phyloP scores from a whole-genome alignment of 35 echinoderm and acorn worm genomes.

The Lytechinus pictus region DNA sequence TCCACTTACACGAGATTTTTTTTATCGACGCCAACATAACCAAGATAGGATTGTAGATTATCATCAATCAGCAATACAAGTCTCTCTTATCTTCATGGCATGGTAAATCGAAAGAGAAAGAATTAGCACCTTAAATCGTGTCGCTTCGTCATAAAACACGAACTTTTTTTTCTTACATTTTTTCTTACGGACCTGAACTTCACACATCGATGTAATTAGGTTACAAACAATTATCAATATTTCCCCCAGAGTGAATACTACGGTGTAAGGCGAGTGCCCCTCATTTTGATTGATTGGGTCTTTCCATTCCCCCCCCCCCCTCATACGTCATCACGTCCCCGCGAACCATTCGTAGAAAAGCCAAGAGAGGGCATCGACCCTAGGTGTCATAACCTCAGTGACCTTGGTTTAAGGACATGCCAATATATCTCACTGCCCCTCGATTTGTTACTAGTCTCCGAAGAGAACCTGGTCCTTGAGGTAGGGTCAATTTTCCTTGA shows the following conservation, averaged over 20 bases:
- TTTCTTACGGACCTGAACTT: not conserved
- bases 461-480: not conserved
- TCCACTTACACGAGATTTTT: no score
- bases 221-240: constrained; percentile 8
- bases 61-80: not conserved
- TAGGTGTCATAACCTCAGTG: not conserved
- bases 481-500: no score
- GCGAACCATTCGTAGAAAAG: not conserved
- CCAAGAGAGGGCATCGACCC: not conserved
- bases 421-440: not conserved
- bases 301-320: not conserved
- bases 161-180: not conserved
- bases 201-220: not conserved
- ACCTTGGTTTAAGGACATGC: not conserved
- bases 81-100: not conserved
- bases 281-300: not conserved
- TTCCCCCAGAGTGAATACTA: not conserved
- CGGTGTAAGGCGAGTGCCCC: not conserved
- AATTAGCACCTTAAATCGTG: not conserved
- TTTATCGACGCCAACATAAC: no score
- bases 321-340: not conserved
- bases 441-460: not conserved
- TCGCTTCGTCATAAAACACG: not conserved
- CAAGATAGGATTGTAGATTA: not conserved
- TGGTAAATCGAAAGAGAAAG: not conserved